Evolutionary conservation across 1,140 invertebrate species (phyloP).

Genomic region (Papilio glaucus): DNA sequence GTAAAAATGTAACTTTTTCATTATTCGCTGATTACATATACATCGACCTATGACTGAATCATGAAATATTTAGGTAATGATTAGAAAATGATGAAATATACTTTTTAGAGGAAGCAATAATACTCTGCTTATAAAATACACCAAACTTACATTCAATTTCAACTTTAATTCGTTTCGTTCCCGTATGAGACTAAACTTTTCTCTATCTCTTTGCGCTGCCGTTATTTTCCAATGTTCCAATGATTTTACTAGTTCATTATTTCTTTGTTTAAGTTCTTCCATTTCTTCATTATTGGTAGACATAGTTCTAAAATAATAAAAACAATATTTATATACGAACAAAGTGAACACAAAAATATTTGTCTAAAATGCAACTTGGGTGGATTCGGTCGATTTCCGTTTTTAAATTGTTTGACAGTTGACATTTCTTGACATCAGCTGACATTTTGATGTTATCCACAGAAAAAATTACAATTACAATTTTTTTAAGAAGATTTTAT

Average conservation of each 20-base stretch:
- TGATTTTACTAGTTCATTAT: conserved; percentile 71
- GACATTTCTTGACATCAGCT: neutral
- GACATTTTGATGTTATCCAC: neutral
- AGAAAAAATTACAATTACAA: too few species aligned
- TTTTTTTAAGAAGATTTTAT: too few species aligned
- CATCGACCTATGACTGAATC: too few species aligned
- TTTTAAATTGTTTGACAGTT: conserved; percentile 31
- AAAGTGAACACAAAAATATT: conserved; percentile 1
- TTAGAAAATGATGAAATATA: too few species aligned
- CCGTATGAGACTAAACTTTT: conserved; percentile 71
- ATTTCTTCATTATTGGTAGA: conserved; percentile 61
- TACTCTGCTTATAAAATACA: too few species aligned
- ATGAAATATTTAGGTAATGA: too few species aligned
- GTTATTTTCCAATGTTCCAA: conserved; percentile 73
- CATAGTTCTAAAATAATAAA: conserved; percentile 48
- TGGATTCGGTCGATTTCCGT: conserved; percentile 1
- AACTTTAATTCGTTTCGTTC: conserved; percentile 73
- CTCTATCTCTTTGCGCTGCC: conserved; percentile 67
- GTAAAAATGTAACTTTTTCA: conserved; percentile 39
- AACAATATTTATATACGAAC: conserved; percentile 30
- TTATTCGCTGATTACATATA: neutral
- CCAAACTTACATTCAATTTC: conserved; percentile 67
- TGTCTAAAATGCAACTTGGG: neutral
- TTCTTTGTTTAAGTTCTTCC: conserved; percentile 64
- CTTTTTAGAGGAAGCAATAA: too few species aligned